phyloP scores from a whole-genome alignment of 2,888 invertebrate species.

The Mythimna pallens region DNA sequence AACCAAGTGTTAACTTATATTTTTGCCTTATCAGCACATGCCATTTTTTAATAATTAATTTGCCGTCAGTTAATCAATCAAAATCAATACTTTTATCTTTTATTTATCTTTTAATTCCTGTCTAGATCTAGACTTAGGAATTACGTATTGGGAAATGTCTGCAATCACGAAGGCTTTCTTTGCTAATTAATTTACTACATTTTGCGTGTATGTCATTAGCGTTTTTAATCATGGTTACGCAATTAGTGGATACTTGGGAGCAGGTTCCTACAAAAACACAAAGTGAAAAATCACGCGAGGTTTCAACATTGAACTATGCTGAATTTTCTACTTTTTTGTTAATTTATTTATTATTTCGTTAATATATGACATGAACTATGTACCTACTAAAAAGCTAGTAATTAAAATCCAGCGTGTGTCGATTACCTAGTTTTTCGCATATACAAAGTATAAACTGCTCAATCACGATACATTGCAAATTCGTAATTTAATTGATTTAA shows the following conservation, averaged over 20 bases:
- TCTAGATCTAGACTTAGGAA: slow-evolving; percentile 20
- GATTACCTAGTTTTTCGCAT: not conserved
- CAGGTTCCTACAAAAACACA: not conserved
- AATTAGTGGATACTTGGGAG: slow-evolving; percentile 7
- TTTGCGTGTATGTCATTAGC: slow-evolving; percentile 6
- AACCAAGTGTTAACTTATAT: not conserved
- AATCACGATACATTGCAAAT: slow-evolving; percentile 18
- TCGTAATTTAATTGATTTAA: not conserved
- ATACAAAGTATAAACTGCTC: slow-evolving; percentile 12
- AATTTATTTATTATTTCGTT: not conserved
- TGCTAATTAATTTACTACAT: slow-evolving; percentile 6
- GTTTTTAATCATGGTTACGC: not conserved
- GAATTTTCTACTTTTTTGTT: not conserved
- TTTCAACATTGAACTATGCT: slow-evolving; percentile 1
- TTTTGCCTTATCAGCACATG: slow-evolving; percentile 31
- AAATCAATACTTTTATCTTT: slow-evolving; percentile 28
- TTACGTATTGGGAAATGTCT: slow-evolving; percentile 7
- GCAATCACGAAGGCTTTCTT: not conserved
- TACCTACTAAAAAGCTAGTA: not conserved
- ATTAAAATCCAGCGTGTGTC: not conserved
- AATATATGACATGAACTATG: not conserved
- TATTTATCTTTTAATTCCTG: slow-evolving; percentile 9
- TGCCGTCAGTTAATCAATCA: slow-evolving; percentile 11
- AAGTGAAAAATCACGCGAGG: slow-evolving; percentile 16
- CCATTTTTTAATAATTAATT: slow-evolving; percentile 16